phyloP scores from a whole-genome alignment of 2,888 invertebrate species.

The Drosophila borborema region DNA sequence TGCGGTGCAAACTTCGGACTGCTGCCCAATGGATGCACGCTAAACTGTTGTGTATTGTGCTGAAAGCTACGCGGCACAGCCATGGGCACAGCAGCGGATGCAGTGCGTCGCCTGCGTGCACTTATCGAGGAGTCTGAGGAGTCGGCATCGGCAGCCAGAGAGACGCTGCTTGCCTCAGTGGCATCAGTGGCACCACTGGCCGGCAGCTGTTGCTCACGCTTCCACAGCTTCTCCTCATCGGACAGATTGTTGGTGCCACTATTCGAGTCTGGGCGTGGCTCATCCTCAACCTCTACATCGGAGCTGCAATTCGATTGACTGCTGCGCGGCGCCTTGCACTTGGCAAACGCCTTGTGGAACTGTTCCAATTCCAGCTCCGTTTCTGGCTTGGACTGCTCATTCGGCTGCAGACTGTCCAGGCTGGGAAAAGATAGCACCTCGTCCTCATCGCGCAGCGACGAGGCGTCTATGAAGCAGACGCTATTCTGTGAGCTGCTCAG shows the following conservation, averaged over 20 bases:
- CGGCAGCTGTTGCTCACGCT: conserved; percentile 67
- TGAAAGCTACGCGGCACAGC: conserved; percentile 87
- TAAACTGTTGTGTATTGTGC: conserved; percentile 88
- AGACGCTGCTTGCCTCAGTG: conserved; percentile 72
- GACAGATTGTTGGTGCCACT: conserved; percentile 80
- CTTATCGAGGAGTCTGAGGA: conserved; percentile 81
- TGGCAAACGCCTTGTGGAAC: conserved; percentile 84
- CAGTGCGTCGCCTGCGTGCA: conserved; percentile 82
- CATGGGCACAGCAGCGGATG: conserved; percentile 85
- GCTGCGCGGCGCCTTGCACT: conserved; percentile 74
- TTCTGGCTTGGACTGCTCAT: conserved; percentile 54
- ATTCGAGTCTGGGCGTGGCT: conserved; percentile 37
- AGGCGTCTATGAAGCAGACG: conserved; percentile 92
- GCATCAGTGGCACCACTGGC: conserved; percentile 43
- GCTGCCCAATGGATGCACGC: conserved; percentile 86
- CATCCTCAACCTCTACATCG: conserved; percentile 64
- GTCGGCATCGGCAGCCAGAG: conserved; percentile 71
- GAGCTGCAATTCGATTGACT: conserved; percentile 68
- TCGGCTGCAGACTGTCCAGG: conserved; percentile 60
- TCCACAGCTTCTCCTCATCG: conserved; percentile 84
- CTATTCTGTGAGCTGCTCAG: conserved; percentile 79
- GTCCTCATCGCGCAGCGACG: conserved; percentile 90
- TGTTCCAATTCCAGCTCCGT: conserved; percentile 80
- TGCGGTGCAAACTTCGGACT: conserved; percentile 73
- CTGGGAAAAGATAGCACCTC: conserved; percentile 84